Base-by-base conservation (phyloP, 2,888 invertebrate species). In the Metellina segmentata region DNA sequence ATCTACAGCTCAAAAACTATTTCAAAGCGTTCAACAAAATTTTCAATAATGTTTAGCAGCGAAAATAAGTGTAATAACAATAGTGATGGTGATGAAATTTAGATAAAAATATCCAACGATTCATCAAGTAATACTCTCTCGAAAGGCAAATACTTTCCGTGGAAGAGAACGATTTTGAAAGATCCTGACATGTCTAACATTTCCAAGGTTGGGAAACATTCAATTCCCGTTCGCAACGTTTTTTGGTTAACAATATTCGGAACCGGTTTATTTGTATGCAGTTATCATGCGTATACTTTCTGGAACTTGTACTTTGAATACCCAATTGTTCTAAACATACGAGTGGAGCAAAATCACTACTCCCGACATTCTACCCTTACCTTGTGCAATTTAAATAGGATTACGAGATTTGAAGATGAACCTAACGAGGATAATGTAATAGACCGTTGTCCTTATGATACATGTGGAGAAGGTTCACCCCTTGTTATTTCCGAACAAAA, bases 311-410 rank as follows among this genome's bases (percentile, higher is more conserved):
- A 70, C 72, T 34, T 88, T 7, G 13, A 81, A 9, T 88, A 88
- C 74, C 88, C 81, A 6, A 61, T 88, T 6, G 11, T 74, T 20
- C 11, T 74, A 11, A 61, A 6, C 13, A 19, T 88, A 19, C 11
- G 74, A 48, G 6, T 81, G 20, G 34, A 81, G 9, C 6, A 82
- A 4, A 13, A n/a, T 69, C 53, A 0, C 79, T 48, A 9, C 87
- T 83, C 71, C 87, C 74, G 53, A 13, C 79, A 83, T 72, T 87
- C 87, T 19, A 70, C 87, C 7, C 78, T 91, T 34, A 91, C 91
- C 13, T 70, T 91, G n/a, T 91, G 91, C 52, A 91, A 88, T 48
- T 51, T 86, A 6, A 91, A 91, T 9, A 82, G 91, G 69, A 16
- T 81, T 8, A 51, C 9, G 34, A 0, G 34, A n/a, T n/a, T n/a